phyloP scores from a whole-genome alignment of 2,888 invertebrate genomes.

The Prostheceraeus crozeri region DNA sequence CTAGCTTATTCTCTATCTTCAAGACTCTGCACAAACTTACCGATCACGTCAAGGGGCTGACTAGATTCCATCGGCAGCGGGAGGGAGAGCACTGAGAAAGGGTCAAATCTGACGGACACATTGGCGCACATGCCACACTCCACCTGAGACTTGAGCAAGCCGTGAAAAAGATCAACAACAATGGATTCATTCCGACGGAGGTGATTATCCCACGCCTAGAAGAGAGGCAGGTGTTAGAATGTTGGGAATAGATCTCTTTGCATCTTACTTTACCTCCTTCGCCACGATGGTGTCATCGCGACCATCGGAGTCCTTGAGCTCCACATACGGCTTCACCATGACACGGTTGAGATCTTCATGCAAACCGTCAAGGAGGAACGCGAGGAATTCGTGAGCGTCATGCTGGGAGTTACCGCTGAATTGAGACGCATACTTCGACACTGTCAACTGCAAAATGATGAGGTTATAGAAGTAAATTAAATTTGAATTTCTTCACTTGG shows the following conservation, averaged over 20 bases:
- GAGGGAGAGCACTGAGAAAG: conserved; percentile 62
- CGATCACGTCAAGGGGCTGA: neutral
- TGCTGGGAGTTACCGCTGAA: conserved; percentile 41
- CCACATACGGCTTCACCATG: conserved; percentile 58
- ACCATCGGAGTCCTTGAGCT: conserved; percentile 56
- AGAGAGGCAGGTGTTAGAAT: neutral
- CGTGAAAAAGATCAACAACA: conserved; percentile 62
- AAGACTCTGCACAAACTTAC: neutral
- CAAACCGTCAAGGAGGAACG: conserved; percentile 40
- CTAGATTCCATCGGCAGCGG: conserved; percentile 56
- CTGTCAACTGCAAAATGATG: conserved; percentile 29
- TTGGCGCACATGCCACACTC: conserved; percentile 60
- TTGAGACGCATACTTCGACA: conserved; percentile 40
- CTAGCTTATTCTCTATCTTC: too few species aligned
- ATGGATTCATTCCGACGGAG: conserved; percentile 61
- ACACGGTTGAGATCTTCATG: conserved; percentile 48
- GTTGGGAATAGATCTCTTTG: neutral
- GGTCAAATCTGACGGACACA: conserved; percentile 62
- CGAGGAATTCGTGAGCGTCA: conserved; percentile 41
- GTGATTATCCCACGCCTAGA: conserved; percentile 61
- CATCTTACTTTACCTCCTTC: conserved; percentile 13
- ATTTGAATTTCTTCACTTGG: too few species aligned
- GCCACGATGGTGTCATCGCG: conserved; percentile 48
- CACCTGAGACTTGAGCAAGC: conserved; percentile 61
- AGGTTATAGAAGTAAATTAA: conserved; percentile 32